These are phyloP conservation scores for Ophiothrix spiculata DNA, from an alignment of 35 echinoderm and acorn worm genomes.

Conservation along the genomic window DNA sequence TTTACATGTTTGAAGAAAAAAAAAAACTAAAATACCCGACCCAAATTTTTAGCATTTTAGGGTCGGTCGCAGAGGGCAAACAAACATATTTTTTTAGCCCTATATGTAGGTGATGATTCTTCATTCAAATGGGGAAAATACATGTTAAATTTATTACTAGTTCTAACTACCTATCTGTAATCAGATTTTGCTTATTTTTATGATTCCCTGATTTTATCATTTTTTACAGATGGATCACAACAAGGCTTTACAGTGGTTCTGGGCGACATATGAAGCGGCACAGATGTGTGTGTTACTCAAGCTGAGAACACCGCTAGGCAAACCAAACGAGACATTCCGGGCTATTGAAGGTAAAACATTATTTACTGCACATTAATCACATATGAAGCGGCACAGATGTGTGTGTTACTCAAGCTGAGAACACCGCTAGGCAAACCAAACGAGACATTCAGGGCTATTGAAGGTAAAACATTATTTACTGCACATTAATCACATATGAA, in stretches of 20 bases:
- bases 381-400: too few relatives aligned
- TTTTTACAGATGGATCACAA: slow-evolving; percentile 73
- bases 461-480: not conserved
- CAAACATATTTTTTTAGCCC: not conserved
- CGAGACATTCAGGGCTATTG: not conserved
- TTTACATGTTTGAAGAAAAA: too few relatives aligned
- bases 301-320: slow-evolving; percentile 85
- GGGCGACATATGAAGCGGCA: slow-evolving; percentile 92
- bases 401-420: not conserved
- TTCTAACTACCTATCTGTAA: not conserved
- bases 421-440: not conserved
- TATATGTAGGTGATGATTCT: not conserved
- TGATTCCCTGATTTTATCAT: slow-evolving; percentile 6
- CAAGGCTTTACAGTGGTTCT: slow-evolving; percentile 81
- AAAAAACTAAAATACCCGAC: too few relatives aligned
- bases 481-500: not conserved
- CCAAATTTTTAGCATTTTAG: not conserved
- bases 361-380: too few relatives aligned
- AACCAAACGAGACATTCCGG: slow-evolving; percentile 91
- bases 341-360: slow-evolving; percentile 66
- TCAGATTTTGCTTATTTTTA: too few relatives aligned
- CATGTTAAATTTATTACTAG: not conserved
- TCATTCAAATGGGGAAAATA: not conserved
- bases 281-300: slow-evolving; percentile 79
- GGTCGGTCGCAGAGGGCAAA: not conserved